Evolutionary conservation across 2,888 invertebrate genomes (phyloP).

Genomic region (Unio pictorum): DNA sequence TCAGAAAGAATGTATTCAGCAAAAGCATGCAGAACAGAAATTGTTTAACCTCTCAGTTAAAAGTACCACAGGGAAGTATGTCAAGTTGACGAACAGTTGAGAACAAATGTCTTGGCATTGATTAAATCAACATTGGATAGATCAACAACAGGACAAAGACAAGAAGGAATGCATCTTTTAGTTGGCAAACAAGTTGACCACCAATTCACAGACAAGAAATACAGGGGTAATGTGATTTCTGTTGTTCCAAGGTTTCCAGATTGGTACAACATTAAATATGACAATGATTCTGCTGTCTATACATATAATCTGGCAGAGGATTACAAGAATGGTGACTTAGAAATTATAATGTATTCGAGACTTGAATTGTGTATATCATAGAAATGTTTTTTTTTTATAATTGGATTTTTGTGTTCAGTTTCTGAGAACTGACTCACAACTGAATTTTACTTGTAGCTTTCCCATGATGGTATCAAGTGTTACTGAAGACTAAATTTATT

Average conservation of each 20-base stretch:
- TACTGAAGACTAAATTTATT: no score
- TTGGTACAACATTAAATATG: slow-evolving; percentile 21
- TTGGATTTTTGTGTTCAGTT: no score
- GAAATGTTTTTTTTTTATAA: no score
- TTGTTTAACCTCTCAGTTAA: slow-evolving; percentile 17
- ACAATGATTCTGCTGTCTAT: slow-evolving; percentile 15
- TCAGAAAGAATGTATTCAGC: slow-evolving; percentile 20
- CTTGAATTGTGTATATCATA: no score
- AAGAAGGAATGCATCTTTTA: slow-evolving; percentile 13
- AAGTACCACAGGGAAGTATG: slow-evolving; percentile 13
- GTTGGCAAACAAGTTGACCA: slow-evolving; percentile 16
- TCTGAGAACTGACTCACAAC: no score
- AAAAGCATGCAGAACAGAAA: slow-evolving; percentile 15
- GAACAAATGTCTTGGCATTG: slow-evolving; percentile 8
- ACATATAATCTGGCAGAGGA: slow-evolving; percentile 13
- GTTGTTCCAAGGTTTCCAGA: slow-evolving; percentile 15
- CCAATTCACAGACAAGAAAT: slow-evolving; percentile 1
- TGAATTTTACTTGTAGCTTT: no score
- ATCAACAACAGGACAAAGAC: slow-evolving; percentile 4
- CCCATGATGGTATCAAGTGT: no score
- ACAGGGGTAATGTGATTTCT: slow-evolving; percentile 4
- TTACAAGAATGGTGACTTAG: slow-evolving; percentile 8
- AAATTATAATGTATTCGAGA: background rate
- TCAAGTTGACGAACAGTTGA: slow-evolving; percentile 12
- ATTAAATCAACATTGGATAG: slow-evolving; percentile 5